phyloP scores from a whole-genome alignment of 2,113 vertebrate species.

The Tilapia sparmanii region DNA sequence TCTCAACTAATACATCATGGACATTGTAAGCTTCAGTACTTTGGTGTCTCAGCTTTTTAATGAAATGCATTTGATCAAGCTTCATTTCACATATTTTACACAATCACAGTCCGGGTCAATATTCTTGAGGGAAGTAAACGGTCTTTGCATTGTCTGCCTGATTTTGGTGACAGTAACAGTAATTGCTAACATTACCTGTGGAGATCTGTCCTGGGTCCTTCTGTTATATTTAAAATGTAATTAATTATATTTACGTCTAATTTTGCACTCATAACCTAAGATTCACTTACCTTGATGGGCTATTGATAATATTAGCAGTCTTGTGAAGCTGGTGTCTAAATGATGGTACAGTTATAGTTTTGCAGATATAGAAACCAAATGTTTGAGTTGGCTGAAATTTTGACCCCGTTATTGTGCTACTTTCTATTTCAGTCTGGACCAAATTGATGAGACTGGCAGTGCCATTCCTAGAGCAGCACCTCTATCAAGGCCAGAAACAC shows the following conservation, averaged over 20 bases:
- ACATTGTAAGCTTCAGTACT: not conserved
- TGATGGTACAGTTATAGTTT: not conserved
- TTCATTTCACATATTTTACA: not conserved
- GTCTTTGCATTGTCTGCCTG: not conserved
- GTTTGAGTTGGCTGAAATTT: not conserved
- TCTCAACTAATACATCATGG: not conserved
- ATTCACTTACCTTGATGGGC: not conserved
- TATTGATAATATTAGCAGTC: not conserved
- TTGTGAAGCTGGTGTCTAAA: not conserved
- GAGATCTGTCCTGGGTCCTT: not conserved
- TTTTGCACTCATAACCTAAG: not conserved
- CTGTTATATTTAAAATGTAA: not conserved
- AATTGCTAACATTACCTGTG: not conserved
- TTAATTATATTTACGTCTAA: not conserved
- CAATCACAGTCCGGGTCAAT: fast-evolving
- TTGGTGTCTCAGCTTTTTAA: not conserved
- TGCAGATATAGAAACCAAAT: not conserved
- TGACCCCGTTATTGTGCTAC: not conserved
- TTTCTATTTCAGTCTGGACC: not conserved
- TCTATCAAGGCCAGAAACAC: not conserved
- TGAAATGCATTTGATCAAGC: not conserved
- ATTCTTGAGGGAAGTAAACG: not conserved
- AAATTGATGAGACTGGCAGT: not conserved
- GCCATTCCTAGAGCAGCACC: not conserved
- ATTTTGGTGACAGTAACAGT: not conserved